Evolutionary conservation across 2,797 vertebrate species (phyloP), one percentile per base, ranked within the genome.

Genomic region (Halcyon badia): DNA sequence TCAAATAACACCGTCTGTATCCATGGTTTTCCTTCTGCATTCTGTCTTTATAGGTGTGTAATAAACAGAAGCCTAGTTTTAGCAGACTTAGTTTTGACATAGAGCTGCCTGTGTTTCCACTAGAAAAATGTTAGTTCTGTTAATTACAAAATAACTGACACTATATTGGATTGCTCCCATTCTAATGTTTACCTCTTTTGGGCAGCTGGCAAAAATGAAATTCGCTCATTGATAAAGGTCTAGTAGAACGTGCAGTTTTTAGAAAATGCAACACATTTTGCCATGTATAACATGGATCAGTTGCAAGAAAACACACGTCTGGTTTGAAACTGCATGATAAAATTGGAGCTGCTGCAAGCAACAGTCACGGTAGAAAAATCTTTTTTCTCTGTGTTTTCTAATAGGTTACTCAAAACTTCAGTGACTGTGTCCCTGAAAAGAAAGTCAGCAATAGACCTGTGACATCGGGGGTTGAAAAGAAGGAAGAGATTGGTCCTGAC

Each of bases 71-170:
- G 19, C 44, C 28, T 72, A 64, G 21, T 44, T 76, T 68, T 64
- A 87, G 79, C 79, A 90, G 60, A 37, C 54, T 72, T 48, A 37
- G 11, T 61, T 92, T 92, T 93, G 71, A 68, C 76, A 41, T 33
- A 52, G 41, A 91, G 17, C 54, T 79, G 31, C 44, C 33, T 37
- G 37, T 57, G 11, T 88, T 95, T 83, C 72, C 64, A 46, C 68
- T n/a, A 57, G 60, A 69, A 66, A 70, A 94, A 44, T 49, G 33
- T 70, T 73, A 12, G 30, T 79, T 90, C 31, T 84, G 14, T 68
- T 68, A 44, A 49, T 24, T 68, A 14, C 75, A 10, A 82, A 71
- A 24, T 82, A 64, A 31, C 22, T 62, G 42, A 42, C 26, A 19
- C 18, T 35, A 0, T 33, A 14, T 37, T 79, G 7, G 39, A 14